Percentiles rank a stretch among this genome's conserved stretches.
These are phyloP conservation scores for Pediacus dermestoides DNA, from an alignment of 2,888 invertebrate species.

Conservation along the genomic window DNA sequence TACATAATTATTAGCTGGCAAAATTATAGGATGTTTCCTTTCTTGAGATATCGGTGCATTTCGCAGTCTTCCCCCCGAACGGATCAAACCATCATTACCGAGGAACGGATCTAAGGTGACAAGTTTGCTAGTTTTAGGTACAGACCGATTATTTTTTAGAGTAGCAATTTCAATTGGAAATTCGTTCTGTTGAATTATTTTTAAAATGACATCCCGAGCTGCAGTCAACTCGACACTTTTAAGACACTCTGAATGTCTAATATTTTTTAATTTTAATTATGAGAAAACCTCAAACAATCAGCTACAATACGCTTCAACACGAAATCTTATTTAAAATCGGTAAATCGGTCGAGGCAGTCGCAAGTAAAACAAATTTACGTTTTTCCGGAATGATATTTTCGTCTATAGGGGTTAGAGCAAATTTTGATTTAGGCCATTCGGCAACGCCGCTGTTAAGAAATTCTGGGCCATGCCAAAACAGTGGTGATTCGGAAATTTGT, in stretches of 20 bases:
- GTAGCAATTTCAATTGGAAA: neutral
- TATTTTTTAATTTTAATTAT: neutral
- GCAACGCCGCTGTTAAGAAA: neutral
- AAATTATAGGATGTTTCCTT: too few species aligned
- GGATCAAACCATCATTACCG: neutral
- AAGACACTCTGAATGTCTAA: neutral
- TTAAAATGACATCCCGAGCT: neutral
- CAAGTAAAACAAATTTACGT: neutral
- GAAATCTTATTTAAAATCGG: neutral
- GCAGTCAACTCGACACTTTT: neutral
- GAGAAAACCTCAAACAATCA: neutral
- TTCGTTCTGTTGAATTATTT: neutral
- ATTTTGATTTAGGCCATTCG: neutral
- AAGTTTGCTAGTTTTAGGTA: neutral
- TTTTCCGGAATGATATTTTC: neutral
- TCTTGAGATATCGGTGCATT: too few species aligned
- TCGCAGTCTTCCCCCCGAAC: neutral
- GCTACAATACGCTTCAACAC: neutral
- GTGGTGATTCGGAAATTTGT: neutral
- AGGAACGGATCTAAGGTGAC: neutral
- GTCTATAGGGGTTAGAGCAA: neutral
- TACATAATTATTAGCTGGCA: too few species aligned
- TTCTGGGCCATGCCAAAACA: neutral
- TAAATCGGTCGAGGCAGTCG: neutral
- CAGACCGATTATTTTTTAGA: neutral